Base-by-base conservation (phyloP, 2,888 invertebrate genomes). In the Spilosoma lubricipeda region DNA sequence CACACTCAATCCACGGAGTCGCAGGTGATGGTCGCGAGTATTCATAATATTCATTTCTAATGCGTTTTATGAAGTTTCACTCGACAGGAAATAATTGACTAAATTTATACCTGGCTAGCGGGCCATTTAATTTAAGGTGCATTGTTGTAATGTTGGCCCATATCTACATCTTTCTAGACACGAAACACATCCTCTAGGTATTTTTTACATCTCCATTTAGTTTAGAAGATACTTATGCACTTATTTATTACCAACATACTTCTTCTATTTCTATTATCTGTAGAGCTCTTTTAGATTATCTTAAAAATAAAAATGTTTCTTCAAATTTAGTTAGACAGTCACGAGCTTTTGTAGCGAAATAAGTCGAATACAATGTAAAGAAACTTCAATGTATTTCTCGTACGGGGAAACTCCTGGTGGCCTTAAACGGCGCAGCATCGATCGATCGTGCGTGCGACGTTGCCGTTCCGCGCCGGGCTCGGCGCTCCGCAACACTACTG, bases 361-460 rank as follows among this genome's bases (percentile, higher is more conserved):
- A 33, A 68, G 36, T 56, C 30, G 20, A 72, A 71, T 83, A 69
- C 74, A 45, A 64, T 71, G 76, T 77, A 79, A 80, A 83, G 85
- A 85, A 83, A 79, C 75, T 77, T 56, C 30, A 67, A 74, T 77
- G 74, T 76, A 81, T 79, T 79, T 80, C 79, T 78, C 75, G 78
- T 78, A 81, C 78, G 85, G 86, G 80, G 85, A 82, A 85, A 81
- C 80, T 86, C 80, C 82, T 85, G 77, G 74, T 80, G 80, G 80
- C 77, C 80, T 80, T 77, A 76, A 75, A 70, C 70, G 70, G 76
- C 79, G 81, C 78, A 78, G 72, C 78, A 80, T 80, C 83, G 91
- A 93, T 94, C 95, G 93, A 94, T 95, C 85, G 89, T 71, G 94
- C 85, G 89, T 71, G 94, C 94, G 93, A 90, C 91, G 95, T 94